A percentile compares a stretch with the other conserved stretches of the same genome.
Conservation (phyloP, 2,113 vertebrate species). For the Python bivittatus region DNA sequence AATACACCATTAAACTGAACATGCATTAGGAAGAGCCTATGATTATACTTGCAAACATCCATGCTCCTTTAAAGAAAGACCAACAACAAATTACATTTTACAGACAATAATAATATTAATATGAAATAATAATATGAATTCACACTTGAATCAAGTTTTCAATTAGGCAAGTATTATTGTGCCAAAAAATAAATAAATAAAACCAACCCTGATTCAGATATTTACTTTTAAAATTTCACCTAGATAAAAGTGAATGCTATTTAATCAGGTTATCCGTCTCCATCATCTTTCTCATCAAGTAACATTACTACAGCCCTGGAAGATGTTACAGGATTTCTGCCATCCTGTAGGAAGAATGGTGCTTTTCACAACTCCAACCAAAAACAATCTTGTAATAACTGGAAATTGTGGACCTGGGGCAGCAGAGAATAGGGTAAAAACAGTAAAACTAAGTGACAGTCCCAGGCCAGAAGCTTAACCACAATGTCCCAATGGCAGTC, state of each 20-base stretch:
- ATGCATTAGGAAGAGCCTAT: not conserved
- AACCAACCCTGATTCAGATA: not conserved
- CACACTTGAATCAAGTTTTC: not conserved
- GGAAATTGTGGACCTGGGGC: not conserved
- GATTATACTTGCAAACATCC: conserved; percentile 1
- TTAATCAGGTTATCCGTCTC: not conserved
- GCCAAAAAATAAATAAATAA: not conserved
- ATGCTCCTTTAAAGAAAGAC: not conserved
- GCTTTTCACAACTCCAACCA: not conserved
- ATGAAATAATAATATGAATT: not conserved
- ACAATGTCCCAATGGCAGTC: not conserved
- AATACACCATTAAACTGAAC: not conserved
- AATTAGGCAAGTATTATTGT: not conserved
- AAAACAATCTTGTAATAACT: not conserved
- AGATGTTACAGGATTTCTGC: not conserved
- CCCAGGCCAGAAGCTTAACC: not conserved
- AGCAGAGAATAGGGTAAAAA: not conserved
- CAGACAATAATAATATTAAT: not conserved
- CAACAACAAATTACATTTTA: conserved; percentile 5
- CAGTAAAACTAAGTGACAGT: not conserved
- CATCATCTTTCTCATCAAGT: not conserved
- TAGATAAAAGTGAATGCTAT: not conserved
- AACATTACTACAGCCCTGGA: not conserved
- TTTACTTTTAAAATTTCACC: not conserved
- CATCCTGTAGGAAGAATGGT: not conserved